These are phyloP conservation scores for Tor tambroides DNA, from an alignment of 2,113 vertebrate species.

Conservation along the genomic window DNA sequence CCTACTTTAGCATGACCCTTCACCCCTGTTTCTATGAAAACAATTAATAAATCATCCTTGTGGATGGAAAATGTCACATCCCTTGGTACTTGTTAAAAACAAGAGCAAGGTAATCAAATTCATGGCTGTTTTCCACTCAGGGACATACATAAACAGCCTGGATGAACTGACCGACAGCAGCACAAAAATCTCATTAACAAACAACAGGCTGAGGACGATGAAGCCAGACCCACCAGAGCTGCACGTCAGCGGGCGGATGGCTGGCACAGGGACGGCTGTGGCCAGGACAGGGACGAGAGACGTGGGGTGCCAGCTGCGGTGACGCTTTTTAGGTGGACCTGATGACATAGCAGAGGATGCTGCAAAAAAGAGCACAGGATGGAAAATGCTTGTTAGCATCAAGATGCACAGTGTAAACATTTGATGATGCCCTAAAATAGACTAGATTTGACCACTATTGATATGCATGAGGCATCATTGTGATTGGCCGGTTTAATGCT, in stretches of 20 bases:
- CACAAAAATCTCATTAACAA: neutral
- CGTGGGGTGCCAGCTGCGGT: conserved; percentile 93
- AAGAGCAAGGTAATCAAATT: conserved; percentile 8
- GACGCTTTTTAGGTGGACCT: conserved; percentile 96
- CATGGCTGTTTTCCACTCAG: neutral
- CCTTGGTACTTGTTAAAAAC: conserved; percentile 40
- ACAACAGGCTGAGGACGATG: neutral
- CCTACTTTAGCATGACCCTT: neutral
- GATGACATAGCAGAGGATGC: conserved; percentile 83
- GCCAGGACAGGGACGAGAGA: conserved; percentile 79
- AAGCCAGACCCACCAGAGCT: conserved; percentile 69
- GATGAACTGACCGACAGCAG: neutral
- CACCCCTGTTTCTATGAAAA: conserved; percentile 29
- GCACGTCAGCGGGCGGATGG: conserved; percentile 82
- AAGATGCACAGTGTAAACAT: too few relatives aligned
- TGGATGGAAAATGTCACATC: conserved; percentile 53
- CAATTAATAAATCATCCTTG: conserved; percentile 36
- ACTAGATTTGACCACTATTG: too few relatives aligned
- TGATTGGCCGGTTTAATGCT: conserved; percentile 26
- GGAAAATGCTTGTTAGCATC: too few relatives aligned
- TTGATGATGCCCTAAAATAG: too few relatives aligned
- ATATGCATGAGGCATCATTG: neutral
- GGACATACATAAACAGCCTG: neutral
- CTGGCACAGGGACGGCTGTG: conserved; percentile 82
- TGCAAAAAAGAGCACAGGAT: conserved; percentile 33